Conservation (phyloP, 2,888 invertebrate species). For the Palloptera scutellata region DNA sequence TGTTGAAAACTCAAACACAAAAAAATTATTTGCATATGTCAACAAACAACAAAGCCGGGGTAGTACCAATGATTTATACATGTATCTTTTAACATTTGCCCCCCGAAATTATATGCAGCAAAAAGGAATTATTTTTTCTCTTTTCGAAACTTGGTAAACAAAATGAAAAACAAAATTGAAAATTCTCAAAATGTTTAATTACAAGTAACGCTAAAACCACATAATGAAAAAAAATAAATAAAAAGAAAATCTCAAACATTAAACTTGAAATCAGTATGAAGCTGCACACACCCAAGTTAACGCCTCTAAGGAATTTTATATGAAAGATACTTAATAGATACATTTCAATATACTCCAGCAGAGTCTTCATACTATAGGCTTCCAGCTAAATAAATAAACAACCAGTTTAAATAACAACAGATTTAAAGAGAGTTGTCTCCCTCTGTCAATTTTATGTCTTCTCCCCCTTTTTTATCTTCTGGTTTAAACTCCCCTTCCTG, state of each 20-base stretch:
- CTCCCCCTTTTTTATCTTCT: no score
- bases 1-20: constrained; percentile 24
- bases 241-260: no score
- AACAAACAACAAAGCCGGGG: constrained; percentile 37
- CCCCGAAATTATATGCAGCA: not conserved
- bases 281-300: constrained; percentile 5
- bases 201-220: constrained; percentile 29
- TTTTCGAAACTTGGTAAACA: constrained; percentile 36
- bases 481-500: no score
- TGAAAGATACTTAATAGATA: constrained; percentile 32
- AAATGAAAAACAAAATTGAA: constrained; percentile 25
- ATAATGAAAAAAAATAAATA: constrained; percentile 1
- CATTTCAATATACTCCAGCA: constrained; percentile 15
- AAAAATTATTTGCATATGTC: constrained; percentile 45
- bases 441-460: no score
- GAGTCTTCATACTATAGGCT: no score
- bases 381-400: not conserved
- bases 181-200: constrained; percentile 41
- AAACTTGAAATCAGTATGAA: constrained; percentile 36
- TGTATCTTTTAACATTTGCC: constrained; percentile 2
- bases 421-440: not conserved
- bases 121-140: constrained; percentile 33
- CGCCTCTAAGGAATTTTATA: constrained; percentile 28
- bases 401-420: constrained; percentile 1
- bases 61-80: constrained; percentile 14